phyloP scores from a whole-genome alignment of 1,140 invertebrate species.

The Sesamia nonagrioides region DNA sequence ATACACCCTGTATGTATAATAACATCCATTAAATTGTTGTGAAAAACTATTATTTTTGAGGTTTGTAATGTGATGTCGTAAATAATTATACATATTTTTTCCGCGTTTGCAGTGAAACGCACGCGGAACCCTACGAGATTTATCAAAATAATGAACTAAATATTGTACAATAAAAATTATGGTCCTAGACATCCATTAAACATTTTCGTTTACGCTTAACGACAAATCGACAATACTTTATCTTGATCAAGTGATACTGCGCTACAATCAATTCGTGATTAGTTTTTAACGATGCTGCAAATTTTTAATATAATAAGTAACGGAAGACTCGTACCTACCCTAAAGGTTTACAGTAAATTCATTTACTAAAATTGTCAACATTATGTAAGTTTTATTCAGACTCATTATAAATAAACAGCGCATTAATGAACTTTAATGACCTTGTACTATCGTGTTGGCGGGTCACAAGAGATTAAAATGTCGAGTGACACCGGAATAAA shows the following conservation, averaged over 20 bases:
- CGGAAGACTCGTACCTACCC: too few species aligned
- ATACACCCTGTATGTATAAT: too few species aligned
- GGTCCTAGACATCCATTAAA: too few species aligned
- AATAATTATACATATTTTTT: too few species aligned
- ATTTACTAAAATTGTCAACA: neutral
- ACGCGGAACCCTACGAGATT: too few species aligned
- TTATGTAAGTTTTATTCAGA: slow-evolving; percentile 8
- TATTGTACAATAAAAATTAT: too few species aligned
- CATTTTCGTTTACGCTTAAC: neutral
- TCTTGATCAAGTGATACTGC: neutral
- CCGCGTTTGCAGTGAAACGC: too few species aligned
- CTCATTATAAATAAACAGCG: slow-evolving; percentile 7
- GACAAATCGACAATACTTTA: neutral
- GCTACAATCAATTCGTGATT: neutral
- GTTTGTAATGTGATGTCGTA: too few species aligned
- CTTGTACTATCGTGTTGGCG: slow-evolving; percentile 9
- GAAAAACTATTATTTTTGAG: too few species aligned
- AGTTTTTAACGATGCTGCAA: slow-evolving; percentile 1
- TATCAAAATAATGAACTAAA: too few species aligned
- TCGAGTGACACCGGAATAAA: slow-evolving; percentile 7
- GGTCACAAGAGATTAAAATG: neutral
- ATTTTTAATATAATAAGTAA: neutral
- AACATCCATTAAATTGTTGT: too few species aligned
- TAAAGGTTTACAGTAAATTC: neutral
- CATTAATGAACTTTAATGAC: slow-evolving; percentile 27